Evolutionary conservation across 2,888 invertebrate genomes (phyloP).

Genomic region (Temnothorax ravouxi): DNA sequence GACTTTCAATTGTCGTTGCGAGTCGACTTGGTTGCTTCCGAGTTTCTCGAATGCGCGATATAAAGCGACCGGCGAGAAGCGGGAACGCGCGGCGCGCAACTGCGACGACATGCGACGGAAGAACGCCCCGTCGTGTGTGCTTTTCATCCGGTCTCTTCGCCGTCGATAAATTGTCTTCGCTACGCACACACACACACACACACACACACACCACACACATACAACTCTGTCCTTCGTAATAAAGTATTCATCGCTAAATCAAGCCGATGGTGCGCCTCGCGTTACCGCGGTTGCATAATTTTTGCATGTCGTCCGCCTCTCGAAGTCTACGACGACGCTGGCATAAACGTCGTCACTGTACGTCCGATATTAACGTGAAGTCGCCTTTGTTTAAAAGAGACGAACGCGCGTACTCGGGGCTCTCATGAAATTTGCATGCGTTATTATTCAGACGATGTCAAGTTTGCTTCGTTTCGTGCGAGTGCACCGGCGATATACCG

Average conservation of each 20-base stretch:
- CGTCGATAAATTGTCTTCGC: constrained; percentile 70
- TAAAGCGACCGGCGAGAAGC: constrained; percentile 54
- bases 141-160: constrained; percentile 70
- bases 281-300: constrained; percentile 48
- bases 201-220: background rate
- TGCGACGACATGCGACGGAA: constrained; percentile 26
- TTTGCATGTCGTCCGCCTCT: constrained; percentile 40
- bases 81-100: constrained; percentile 6
- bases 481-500: background rate
- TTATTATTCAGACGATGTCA: constrained; percentile 48
- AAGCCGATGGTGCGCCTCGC: constrained; percentile 49
- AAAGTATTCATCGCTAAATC: constrained; percentile 74
- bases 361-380: constrained; percentile 46
- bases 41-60: constrained; percentile 46
- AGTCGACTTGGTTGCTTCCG: constrained; percentile 30
- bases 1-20: constrained; percentile 47
- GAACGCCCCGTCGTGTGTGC: constrained; percentile 51
- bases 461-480: constrained; percentile 34
- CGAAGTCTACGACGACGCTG: constrained; percentile 25
- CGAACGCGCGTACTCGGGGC: background rate
- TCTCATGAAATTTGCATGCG: constrained; percentile 42
- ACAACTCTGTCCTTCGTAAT: constrained; percentile 55
- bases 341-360: constrained; percentile 31
- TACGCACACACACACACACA: background rate
- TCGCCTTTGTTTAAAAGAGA: constrained; percentile 42